Evolutionary conservation across 23 tunicate species (phyloP), one percentile per base, ranked within the genome.

Genomic region (Trididemnum miniatum): DNA sequence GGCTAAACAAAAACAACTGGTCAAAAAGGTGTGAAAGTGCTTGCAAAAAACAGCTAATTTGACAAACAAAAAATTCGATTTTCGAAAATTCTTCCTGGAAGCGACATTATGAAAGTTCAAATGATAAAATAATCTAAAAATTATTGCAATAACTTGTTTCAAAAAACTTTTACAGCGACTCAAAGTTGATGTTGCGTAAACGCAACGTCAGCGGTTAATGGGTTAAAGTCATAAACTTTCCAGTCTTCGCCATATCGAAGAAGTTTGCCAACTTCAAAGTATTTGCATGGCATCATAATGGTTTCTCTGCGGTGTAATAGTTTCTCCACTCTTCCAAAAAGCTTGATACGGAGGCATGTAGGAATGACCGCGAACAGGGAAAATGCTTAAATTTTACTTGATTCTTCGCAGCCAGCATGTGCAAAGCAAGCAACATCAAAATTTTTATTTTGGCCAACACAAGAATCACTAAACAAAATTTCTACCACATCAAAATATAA

Each of bases 271-370:
- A 38, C 59, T 73, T 73, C 59, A 27, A 73, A 73, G 31, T 39
- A 73, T 26, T 37, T 9, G 38, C 20, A 39, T 20, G 57, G 79
- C 57, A 39, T 20, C 59, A 73, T 37, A 73, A 73, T 73, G 25
- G 79, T 73, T 73, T 73, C 79, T 20, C 38, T n/a, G 15, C 59
- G 28, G 37, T 59, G 28, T 39, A 73, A 39, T 18, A 31, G 28
- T 73, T 73, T 73, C 29, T 73, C 79, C 79, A 73, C 79, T 73
- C 79, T 73, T 39, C 79, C 79, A 39, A 73, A n/a, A 73, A 3
- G 79, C 79, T 26, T 59, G 30, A 73, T 73, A 57, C 37, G 79
- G 79, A 73, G 79, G 79, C 79, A 73, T 39, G 59, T 73, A 73
- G 28, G 79, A 73, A 39, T 73, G 79, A 26, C 59, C 79, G 12